These are phyloP conservation scores for Brachionus koreanus DNA, from an alignment of 1,140 invertebrate species.

Conservation along the genomic window DNA sequence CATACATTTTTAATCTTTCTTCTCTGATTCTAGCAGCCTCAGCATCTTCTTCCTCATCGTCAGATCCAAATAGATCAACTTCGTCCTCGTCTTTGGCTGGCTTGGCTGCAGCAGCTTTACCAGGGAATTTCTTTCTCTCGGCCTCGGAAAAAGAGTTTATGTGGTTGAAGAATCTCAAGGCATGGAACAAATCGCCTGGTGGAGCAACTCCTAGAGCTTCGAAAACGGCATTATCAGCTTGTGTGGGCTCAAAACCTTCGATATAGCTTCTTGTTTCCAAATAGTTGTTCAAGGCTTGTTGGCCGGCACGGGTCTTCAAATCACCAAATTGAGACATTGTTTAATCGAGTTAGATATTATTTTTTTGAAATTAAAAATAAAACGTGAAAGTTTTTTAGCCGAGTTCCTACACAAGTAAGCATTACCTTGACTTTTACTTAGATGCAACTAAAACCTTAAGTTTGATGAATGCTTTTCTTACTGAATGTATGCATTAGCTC, in stretches of 20 bases:
- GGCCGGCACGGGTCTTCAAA: slow-evolving; percentile 73
- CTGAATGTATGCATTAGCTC: background rate
- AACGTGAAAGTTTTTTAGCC: background rate
- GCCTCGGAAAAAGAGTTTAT: slow-evolving; percentile 72
- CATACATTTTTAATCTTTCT: slow-evolving; percentile 26
- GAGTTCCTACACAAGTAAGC: background rate
- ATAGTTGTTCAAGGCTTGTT: slow-evolving; percentile 74
- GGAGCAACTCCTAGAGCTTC: slow-evolving; percentile 72
- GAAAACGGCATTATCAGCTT: slow-evolving; percentile 79
- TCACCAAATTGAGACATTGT: slow-evolving; percentile 73
- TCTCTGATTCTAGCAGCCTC: slow-evolving; percentile 16
- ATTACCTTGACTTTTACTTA: background rate
- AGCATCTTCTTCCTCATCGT: slow-evolving; percentile 44
- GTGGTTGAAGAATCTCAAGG: slow-evolving; percentile 88
- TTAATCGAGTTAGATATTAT: background rate
- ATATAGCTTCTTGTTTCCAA: slow-evolving; percentile 80
- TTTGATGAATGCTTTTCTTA: background rate
- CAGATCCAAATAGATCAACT: slow-evolving; percentile 38
- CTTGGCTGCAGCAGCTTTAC: slow-evolving; percentile 49
- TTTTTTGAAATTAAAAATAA: background rate
- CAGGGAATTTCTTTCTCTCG: slow-evolving; percentile 57
- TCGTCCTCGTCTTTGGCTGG: slow-evolving; percentile 36
- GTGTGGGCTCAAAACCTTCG: slow-evolving; percentile 77
- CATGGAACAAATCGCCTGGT: slow-evolving; percentile 67
- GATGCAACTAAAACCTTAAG: slow-evolving; percentile 2